Evolutionary conservation across 2,113 vertebrate species (phyloP).

Genomic region (Cyanoderma ruficeps): DNA sequence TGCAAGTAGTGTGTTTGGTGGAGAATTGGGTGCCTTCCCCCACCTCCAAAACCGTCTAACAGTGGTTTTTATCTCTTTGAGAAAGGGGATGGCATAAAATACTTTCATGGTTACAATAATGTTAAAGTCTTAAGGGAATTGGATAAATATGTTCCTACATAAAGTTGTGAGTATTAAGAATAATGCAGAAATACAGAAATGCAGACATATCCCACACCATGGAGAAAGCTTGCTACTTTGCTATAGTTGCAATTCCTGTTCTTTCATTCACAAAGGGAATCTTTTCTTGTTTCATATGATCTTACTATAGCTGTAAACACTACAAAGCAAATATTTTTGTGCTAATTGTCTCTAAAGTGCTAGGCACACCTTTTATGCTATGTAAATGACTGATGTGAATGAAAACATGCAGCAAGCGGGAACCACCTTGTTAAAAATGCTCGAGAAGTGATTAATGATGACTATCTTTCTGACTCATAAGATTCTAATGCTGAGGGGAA

Average conservation of each 20-base stretch:
- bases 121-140: background rate
- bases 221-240: background rate
- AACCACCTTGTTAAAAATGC: conserved; percentile 40
- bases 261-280: background rate
- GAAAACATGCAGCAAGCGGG: conserved; percentile 38
- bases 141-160: background rate
- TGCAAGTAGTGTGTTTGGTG: background rate
- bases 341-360: background rate
- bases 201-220: background rate
- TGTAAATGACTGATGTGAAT: conserved; percentile 14
- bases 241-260: background rate
- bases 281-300: background rate
- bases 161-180: background rate
- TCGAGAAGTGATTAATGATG: conserved; percentile 49
- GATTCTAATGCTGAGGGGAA: conserved; percentile 17
- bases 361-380: background rate
- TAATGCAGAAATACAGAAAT: background rate
- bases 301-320: background rate
- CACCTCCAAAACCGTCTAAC: background rate
- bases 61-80: background rate
- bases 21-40: background rate
- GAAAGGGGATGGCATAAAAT: background rate
- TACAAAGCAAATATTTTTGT: background rate
- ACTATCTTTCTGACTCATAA: conserved; percentile 35
- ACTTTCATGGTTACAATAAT: background rate